Evolutionary conservation across 2,797 vertebrate genomes (phyloP).

Genomic region (Muscicapa striata): DNA sequence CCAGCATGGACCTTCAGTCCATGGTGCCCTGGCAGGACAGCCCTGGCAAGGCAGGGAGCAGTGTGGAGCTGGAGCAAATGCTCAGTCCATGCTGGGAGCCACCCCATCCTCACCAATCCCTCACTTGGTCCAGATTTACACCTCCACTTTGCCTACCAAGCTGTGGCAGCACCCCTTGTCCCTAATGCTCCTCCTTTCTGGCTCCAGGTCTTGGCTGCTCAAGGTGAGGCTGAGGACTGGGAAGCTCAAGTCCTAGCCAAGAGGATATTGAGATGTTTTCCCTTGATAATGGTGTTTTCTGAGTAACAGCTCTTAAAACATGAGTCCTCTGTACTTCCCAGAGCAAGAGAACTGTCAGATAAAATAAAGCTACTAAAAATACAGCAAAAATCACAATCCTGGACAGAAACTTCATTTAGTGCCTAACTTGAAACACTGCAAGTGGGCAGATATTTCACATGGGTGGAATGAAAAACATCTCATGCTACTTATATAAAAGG

Average conservation of each 20-base stretch:
- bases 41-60: background rate
- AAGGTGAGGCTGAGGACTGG: background rate
- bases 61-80: rapidly evolving
- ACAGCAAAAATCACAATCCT: background rate
- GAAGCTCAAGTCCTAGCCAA: background rate
- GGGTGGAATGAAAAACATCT: background rate
- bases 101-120: background rate
- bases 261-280: background rate
- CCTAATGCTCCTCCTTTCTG: background rate
- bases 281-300: background rate
- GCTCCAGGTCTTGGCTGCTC: background rate
- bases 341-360: background rate
- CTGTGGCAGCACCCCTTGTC: background rate
- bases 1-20: background rate
- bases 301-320: background rate
- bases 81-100: background rate
- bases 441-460: background rate
- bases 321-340: background rate
- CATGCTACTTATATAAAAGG: background rate
- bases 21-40: background rate
- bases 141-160: background rate
- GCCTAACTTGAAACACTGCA: background rate
- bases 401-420: background rate
- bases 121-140: background rate
- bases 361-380: background rate